phyloP scores from a whole-genome alignment of 2,113 vertebrate species.

The Aptenodytes forsteri region DNA sequence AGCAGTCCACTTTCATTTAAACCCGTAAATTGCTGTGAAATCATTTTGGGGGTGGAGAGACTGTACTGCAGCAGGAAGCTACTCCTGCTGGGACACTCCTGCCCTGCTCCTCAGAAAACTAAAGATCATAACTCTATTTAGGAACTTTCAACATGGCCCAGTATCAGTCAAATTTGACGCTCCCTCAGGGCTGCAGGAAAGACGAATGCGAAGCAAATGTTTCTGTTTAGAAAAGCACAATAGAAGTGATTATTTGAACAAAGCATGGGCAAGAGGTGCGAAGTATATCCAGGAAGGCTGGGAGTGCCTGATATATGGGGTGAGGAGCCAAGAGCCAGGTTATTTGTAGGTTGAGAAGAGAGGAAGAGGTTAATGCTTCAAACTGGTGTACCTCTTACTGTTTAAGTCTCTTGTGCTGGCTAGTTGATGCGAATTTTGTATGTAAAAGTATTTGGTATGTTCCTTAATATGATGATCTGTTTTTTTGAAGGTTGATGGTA shows the following conservation, averaged over 20 bases:
- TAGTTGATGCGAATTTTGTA: not conserved
- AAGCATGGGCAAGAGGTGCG: not conserved
- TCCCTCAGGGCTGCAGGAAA: not conserved
- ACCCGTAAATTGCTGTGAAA: not conserved
- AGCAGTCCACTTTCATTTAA: not conserved
- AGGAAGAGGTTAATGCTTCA: not conserved
- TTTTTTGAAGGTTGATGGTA: constrained; percentile 86
- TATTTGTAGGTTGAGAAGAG: not conserved
- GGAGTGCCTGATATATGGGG: not conserved
- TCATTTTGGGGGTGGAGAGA: not conserved
- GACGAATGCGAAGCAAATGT: not conserved
- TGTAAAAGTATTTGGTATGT: not conserved
- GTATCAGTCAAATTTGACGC: not conserved
- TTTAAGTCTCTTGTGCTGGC: not conserved
- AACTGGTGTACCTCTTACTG: not conserved
- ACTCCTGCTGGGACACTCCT: not conserved
- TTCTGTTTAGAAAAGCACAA: not conserved
- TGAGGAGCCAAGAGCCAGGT: not conserved
- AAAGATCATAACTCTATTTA: not conserved
- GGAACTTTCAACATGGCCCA: not conserved
- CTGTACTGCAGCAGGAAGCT: not conserved
- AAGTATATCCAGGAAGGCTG: not conserved
- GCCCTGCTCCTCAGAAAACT: not conserved
- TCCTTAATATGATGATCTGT: not conserved
- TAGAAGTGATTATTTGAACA: not conserved